Evolutionary conservation across 1,140 invertebrate genomes (phyloP).

Genomic region (Papilio polytes): DNA sequence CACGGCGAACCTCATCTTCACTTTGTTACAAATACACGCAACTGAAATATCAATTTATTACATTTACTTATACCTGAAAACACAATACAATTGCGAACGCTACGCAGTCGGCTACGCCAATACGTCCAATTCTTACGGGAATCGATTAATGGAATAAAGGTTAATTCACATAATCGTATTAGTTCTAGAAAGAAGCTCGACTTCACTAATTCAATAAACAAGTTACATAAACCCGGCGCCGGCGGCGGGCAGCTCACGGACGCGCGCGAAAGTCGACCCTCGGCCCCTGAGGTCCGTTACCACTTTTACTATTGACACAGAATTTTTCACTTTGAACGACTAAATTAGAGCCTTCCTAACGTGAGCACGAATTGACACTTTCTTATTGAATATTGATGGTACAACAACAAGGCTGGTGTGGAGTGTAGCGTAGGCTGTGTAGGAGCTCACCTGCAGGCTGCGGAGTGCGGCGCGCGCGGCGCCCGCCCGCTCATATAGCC

Average conservation of each 20-base stretch:
- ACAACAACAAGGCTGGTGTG: neutral
- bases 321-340: conserved; percentile 35
- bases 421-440: conserved; percentile 1
- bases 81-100: neutral
- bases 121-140: neutral
- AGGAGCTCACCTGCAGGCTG: conserved; percentile 62
- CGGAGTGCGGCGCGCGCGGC: conserved; percentile 73
- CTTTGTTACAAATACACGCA: conserved; percentile 10
- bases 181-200: conserved; percentile 38
- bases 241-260: neutral
- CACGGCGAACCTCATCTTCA: conserved; percentile 73
- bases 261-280: conserved; percentile 2
- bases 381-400: neutral
- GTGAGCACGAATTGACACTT: conserved; percentile 9
- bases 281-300: neutral
- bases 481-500: conserved; percentile 59
- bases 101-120: neutral
- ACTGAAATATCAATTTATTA: conserved; percentile 16
- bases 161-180: neutral
- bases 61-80: neutral
- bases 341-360: conserved; percentile 20
- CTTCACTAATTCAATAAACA: conserved; percentile 45
- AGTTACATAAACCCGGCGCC: conserved; percentile 54
- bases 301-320: conserved; percentile 45
- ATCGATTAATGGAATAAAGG: neutral